phyloP scores from a whole-genome alignment of 2,797 vertebrate species.

The Ctenosaura bakeri region DNA sequence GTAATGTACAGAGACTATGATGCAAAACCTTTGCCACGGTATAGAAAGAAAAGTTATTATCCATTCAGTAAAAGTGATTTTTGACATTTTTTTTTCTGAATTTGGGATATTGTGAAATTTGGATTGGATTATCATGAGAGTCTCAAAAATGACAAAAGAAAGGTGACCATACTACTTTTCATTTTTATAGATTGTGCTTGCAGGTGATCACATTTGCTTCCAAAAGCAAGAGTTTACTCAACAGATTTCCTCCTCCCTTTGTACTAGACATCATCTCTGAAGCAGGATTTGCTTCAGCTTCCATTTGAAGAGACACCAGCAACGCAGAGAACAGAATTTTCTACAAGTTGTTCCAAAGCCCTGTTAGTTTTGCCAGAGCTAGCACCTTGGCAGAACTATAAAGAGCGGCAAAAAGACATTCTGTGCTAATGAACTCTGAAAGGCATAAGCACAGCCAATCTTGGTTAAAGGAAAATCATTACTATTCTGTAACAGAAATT shows the following conservation, averaged over 20 bases:
- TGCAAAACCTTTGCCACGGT: background rate
- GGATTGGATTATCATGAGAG: background rate
- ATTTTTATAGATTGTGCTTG: rapidly evolving
- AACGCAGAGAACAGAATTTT: rapidly evolving
- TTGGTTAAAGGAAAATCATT: background rate
- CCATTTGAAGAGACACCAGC: rapidly evolving
- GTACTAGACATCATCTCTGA: too few relatives aligned
- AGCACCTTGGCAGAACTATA: background rate
- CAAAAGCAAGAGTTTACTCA: background rate
- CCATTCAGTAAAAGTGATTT: background rate
- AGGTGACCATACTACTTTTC: background rate
- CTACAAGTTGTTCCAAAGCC: background rate
- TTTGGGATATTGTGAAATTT: background rate
- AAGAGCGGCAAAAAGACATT: background rate
- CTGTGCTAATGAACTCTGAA: rapidly evolving
- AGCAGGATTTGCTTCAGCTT: rapidly evolving
- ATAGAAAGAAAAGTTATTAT: background rate
- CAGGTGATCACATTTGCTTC: background rate
- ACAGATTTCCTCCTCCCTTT: too few relatives aligned
- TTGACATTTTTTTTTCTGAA: background rate
- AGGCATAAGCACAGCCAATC: rapidly evolving
- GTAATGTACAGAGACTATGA: too few relatives aligned
- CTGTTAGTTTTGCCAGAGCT: background rate
- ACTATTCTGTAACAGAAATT: rapidly evolving
- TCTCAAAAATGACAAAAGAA: background rate